A percentile compares a stretch with the other conserved stretches of the same genome.
phyloP scores from a whole-genome alignment of 2,888 invertebrate genomes.

The Acanthosepion esculentum region DNA sequence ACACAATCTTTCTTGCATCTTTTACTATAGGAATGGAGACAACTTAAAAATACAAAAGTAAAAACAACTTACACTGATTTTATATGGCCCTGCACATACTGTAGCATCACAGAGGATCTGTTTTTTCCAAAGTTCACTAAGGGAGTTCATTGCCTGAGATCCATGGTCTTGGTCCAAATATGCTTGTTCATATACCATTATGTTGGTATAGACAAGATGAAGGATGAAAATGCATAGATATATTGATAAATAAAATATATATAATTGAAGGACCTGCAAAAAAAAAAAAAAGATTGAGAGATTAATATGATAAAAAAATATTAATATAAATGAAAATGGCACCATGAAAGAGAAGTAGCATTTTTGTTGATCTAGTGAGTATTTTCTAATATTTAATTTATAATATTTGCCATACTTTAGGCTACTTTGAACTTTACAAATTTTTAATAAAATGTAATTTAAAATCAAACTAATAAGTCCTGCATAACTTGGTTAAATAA shows the following conservation, averaged over 20 bases:
- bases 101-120: conserved; percentile 45
- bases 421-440: too few species aligned
- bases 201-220: conserved; percentile 43
- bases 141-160: conserved; percentile 36
- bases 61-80: conserved; percentile 24
- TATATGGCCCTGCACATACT: conserved; percentile 2
- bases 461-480: too few species aligned
- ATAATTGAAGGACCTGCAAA: neutral
- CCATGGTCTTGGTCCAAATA: conserved; percentile 45
- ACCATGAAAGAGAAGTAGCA: neutral
- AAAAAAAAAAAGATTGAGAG: neutral
- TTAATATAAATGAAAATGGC: neutral
- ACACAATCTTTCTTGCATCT: neutral
- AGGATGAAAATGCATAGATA: conserved; percentile 14
- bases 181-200: conserved; percentile 47
- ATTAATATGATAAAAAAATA: neutral
- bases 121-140: conserved; percentile 44
- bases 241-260: conserved; percentile 1
- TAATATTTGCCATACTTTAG: too few species aligned
- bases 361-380: neutral
- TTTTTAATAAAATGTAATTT: too few species aligned
- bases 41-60: neutral
- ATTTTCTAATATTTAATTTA: neutral
- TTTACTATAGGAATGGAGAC: neutral
- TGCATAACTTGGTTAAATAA: too few species aligned